Conservation (phyloP, 2,888 invertebrate genomes). For the Temnothorax ravouxi region DNA sequence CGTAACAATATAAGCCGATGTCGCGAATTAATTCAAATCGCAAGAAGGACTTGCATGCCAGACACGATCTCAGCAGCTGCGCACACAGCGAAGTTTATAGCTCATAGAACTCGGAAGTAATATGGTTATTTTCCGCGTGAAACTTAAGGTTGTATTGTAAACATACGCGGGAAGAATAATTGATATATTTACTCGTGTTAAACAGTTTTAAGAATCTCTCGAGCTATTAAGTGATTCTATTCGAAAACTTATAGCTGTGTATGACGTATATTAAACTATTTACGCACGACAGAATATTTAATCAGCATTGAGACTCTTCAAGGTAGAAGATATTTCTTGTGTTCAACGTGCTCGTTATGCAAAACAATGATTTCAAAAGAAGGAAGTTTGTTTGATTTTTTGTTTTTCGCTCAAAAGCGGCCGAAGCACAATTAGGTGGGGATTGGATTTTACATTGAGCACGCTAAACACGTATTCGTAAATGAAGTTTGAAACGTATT, state of each 20-base stretch:
- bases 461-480: neutral
- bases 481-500: neutral
- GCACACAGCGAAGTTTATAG: neutral
- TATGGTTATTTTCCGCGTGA: neutral
- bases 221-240: neutral
- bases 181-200: neutral
- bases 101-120: constrained; percentile 13
- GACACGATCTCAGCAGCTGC: constrained; percentile 10
- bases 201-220: neutral
- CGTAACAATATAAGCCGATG: constrained; percentile 41
- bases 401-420: neutral
- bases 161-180: neutral
- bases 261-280: neutral
- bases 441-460: neutral
- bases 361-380: neutral
- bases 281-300: neutral
- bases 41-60: constrained; percentile 34
- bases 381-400: neutral
- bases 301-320: constrained; percentile 5
- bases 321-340: neutral
- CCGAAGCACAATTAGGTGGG: neutral
- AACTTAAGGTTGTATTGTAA: constrained; percentile 4
- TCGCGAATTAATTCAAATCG: constrained; percentile 42
- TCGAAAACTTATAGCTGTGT: neutral
- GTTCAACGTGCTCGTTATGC: neutral